These are phyloP conservation scores for Orthosia gracilis DNA, from an alignment of 2,888 invertebrate species.

Conservation along the genomic window DNA sequence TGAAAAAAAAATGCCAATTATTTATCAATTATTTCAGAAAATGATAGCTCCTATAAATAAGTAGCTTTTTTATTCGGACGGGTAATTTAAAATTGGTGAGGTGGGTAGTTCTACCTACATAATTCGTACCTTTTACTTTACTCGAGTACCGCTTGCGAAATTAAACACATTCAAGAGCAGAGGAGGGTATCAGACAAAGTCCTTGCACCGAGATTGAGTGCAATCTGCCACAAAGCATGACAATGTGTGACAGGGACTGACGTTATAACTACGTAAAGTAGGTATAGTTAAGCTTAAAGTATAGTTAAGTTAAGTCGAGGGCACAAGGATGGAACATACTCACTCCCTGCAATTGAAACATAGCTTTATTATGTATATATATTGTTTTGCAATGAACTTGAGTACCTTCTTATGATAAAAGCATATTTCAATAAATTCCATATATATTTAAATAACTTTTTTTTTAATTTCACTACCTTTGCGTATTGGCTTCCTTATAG, in stretches of 20 bases:
- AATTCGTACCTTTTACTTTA: conserved; percentile 4
- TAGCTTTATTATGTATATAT: not conserved
- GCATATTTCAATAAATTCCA: not conserved
- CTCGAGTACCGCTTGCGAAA: conserved; percentile 41
- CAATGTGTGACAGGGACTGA: too few species aligned
- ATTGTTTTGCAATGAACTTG: not conserved
- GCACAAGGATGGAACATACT: not conserved
- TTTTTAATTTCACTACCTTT: not conserved
- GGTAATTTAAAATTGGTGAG: not conserved
- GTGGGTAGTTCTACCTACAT: not conserved
- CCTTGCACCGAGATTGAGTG: conserved; percentile 71
- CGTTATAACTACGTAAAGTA: conserved; percentile 44
- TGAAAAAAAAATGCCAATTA: not conserved
- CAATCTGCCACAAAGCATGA: conserved; percentile 73
- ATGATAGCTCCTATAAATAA: too few species aligned
- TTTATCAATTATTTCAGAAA: too few species aligned
- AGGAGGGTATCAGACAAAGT: conserved; percentile 55
- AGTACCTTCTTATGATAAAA: not conserved
- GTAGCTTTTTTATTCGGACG: not conserved
- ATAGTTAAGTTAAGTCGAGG: conserved; percentile 8
- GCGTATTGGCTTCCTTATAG: too few species aligned
- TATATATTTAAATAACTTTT: not conserved
- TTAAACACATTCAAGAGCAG: conserved; percentile 48
- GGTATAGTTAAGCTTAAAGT: too few species aligned
- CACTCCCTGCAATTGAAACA: too few species aligned